These are phyloP conservation scores for Polietes domitor DNA, from an alignment of 2,888 invertebrate genomes.

Conservation along the genomic window DNA sequence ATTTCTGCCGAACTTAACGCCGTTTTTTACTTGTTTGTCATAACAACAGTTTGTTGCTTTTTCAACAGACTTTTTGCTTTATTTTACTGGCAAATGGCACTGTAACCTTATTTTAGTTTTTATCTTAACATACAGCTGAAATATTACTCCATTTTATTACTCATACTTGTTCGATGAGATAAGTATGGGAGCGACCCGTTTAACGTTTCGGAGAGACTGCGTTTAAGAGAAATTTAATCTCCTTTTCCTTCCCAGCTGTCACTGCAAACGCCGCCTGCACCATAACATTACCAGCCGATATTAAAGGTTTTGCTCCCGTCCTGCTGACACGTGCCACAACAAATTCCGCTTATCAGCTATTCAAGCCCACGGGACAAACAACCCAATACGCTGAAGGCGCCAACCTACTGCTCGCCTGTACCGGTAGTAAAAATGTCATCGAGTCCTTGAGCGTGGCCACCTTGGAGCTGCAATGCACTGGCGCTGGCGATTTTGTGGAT, in stretches of 20 bases:
- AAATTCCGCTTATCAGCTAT: constrained; percentile 60
- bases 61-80: too few species aligned
- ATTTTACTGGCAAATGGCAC: too few species aligned
- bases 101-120: too few species aligned
- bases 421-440: constrained; percentile 71
- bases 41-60: too few species aligned
- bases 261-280: constrained; percentile 18
- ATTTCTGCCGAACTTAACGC: too few species aligned
- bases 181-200: too few species aligned
- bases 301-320: constrained; percentile 49
- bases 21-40: too few species aligned
- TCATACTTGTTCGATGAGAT: too few species aligned
- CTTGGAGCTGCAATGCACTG: constrained; percentile 63
- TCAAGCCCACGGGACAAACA: constrained; percentile 68
- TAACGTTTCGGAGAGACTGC: too few species aligned
- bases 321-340: constrained; percentile 23
- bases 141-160: too few species aligned
- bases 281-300: constrained; percentile 41
- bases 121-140: too few species aligned
- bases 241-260: neutral
- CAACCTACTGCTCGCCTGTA: constrained; percentile 69
- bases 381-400: constrained; percentile 64
- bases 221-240: too few species aligned
- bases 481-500: constrained; percentile 52
- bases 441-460: constrained; percentile 14